Evolutionary conservation across 2,797 vertebrate species (phyloP), one percentile per base, ranked within the genome.

Genomic region (Diplodus sargus): DNA sequence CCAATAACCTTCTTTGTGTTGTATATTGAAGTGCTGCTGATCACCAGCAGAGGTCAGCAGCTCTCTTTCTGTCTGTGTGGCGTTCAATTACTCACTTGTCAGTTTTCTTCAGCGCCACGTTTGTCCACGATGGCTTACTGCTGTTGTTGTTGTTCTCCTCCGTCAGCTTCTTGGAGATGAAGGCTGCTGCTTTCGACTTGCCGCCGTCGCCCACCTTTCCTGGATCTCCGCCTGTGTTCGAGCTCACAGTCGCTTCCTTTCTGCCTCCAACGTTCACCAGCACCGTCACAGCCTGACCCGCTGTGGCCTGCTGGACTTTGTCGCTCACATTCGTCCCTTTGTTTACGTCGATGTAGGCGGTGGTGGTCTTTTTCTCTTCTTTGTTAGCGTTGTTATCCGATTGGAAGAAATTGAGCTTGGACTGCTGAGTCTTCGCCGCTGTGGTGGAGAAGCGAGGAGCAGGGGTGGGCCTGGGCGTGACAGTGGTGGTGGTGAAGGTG

Each of bases 381-480:
- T 39, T 25, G 0, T 60, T 63, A 1, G 58, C 0, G 39, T 43
- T 0, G 62, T 3, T 30, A 3, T 86, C 20, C 0, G 82, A 61
- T 45, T 89, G 89, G 47, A 97, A 92, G 91, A 98, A 97, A 42
- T 82, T 94, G 47, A 96, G 92, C 48, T 95, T 96, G 52, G 96
- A 94, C 75, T 97, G 94, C 84, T 94, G 92, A 0, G 93, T 96
- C 83, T 95, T 97, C 25, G 93, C 76, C 30, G 87, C 91, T 0
- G 78, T 76, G 70, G 59, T 53, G 25, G 90, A 89, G 43, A 85
- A 72, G 12, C 69, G 87, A 67, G 79, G 88, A 23, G 91, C 83
- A 1, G 87, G 72, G 13, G 67, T 76, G 45, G 74, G 88, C 15
- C 28, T 67, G 66, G 66, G 58, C 54, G 2, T 54, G 69, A 51